Evolutionary conservation across 1,140 invertebrate species (phyloP), one percentile per base, ranked within the genome.

Genomic region (Diachasmimorpha longicaudata): DNA sequence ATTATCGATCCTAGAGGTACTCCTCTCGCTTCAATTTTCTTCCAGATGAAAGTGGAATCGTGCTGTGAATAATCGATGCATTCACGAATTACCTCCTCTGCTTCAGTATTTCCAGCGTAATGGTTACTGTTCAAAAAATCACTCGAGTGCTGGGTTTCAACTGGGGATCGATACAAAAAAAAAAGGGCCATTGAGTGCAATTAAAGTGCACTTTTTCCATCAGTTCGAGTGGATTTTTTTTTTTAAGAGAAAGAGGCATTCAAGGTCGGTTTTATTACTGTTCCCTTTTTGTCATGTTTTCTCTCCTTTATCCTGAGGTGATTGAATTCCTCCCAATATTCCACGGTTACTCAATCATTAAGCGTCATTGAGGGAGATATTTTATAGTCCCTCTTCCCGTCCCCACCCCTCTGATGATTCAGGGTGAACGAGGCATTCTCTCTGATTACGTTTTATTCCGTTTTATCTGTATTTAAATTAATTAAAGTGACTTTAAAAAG

Each of bases 181-280:
- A 52, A 52, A 52, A 52, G 48, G 13, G 21, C 58, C 58, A 63
- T 63, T 63, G 58, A 63, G 58, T 63, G 58, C 58, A 63, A 63
- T 63, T 63, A 63, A 63, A 63, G 58, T 63, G 69, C 19, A 71
- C 23, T 31, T 71, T 46, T 71, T 71, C 23, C 69, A 71, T 71
- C 69, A 71, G 44, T 46, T 25, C 21, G 21, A 71, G 69, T 52
- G 69, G 23, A 39, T 23, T 42, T 13, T 42, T 31, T n/a, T 42
- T 42, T 70, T 63, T 31, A 31, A 63, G 58, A 70, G 42, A 70
- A 71, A 71, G 42, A 13, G 44, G 39, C n/a, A 16, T 46, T 71
- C 69, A 71, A 71, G 39, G 37, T 71, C 19, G 44, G 21, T 48
- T 46, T 70, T 70, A 46, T 39, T 70, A 39, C 42, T 42, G 67